Evolutionary conservation across 2,113 vertebrate genomes (phyloP), one percentile per base, ranked within the genome.

Genomic region (Ondatra zibethicus): DNA sequence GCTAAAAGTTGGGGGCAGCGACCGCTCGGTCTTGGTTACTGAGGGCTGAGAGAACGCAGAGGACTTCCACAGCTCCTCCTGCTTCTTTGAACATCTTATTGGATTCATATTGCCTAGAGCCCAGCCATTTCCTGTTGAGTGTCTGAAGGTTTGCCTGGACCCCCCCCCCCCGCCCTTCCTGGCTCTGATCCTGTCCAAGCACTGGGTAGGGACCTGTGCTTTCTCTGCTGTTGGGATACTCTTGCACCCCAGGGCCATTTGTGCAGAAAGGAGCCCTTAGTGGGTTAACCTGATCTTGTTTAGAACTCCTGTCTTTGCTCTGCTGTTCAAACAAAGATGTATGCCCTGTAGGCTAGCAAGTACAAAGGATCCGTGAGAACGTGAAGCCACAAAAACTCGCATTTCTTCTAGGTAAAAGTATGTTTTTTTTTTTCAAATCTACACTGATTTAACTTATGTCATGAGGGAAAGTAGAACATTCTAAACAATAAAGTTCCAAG

Each of bases 101-200:
- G 87, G 66, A 93, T 93, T 97, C 94, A 31, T 19, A 47, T 82
- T 92, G 97, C 88, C 91, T 72, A 66, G 78, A 96, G 95, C 90
- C 90, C 68, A 84, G 94, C 82, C 92, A 76, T 96, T 98, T 97
- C 97, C 97, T 97, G 98, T 77, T 45, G 78, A 94, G 82, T 73
- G 93, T 89, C 89, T 91, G 78, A 88, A 90, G 92, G 36, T 76
- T 81, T 76, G 92, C 39, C 63, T n/a, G 50, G 77, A 80, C 68
- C 7, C 63, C 94, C 52, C n/a, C 55, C 17, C 55, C 58, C 58
- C n/a, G n/a, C n/a, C 76, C 3, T 75, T 72, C 81, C 61, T 87
- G 42, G n/a, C 92, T 70, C 88, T 3, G 14, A 88, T 27, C 58
- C 91, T 87, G 45, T 96, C 96, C 85, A 75, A 61, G 76, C 87